Evolutionary conservation across 2,888 invertebrate species (phyloP).

Genomic region (Deilephila elpenor): DNA sequence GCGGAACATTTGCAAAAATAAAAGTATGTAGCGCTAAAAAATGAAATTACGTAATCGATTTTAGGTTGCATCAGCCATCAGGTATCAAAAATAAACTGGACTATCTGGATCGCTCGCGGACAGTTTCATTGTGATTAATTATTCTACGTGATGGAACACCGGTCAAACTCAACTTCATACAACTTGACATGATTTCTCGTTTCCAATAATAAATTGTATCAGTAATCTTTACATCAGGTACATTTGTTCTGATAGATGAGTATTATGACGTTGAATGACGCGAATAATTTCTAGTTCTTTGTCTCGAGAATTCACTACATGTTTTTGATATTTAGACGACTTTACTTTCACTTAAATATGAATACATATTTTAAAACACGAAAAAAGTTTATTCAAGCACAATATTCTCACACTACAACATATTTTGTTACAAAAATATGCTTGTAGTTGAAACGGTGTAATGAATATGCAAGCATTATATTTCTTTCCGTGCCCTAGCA

Average conservation of each 20-base stretch:
- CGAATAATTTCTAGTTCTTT: too few species aligned
- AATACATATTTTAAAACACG: neutral
- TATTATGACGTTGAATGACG: too few species aligned
- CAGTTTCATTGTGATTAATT: conserved; percentile 79
- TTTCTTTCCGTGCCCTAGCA: neutral
- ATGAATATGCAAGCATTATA: conserved; percentile 8
- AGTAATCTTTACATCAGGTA: neutral
- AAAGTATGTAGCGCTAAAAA: neutral
- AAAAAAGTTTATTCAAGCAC: neutral
- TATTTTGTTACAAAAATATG: neutral
- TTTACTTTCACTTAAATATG: neutral
- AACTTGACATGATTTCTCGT: conserved; percentile 39
- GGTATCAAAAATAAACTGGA: conserved; percentile 25
- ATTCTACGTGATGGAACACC: conserved; percentile 69
- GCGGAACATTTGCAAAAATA: neutral
- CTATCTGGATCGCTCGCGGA: conserved; percentile 31
- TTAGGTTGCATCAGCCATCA: conserved; percentile 4
- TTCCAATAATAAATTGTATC: conserved; percentile 16
- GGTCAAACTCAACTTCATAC: conserved; percentile 44
- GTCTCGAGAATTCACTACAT: neutral
- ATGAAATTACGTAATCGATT: conserved; percentile 6
- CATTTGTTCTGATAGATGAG: too few species aligned
- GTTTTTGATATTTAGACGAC: conserved; percentile 2
- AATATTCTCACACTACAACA: too few species aligned
- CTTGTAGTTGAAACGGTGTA: neutral